Evolutionary conservation across 2,113 vertebrate genomes (phyloP).

Genomic region (Rhinoderma darwinii): DNA sequence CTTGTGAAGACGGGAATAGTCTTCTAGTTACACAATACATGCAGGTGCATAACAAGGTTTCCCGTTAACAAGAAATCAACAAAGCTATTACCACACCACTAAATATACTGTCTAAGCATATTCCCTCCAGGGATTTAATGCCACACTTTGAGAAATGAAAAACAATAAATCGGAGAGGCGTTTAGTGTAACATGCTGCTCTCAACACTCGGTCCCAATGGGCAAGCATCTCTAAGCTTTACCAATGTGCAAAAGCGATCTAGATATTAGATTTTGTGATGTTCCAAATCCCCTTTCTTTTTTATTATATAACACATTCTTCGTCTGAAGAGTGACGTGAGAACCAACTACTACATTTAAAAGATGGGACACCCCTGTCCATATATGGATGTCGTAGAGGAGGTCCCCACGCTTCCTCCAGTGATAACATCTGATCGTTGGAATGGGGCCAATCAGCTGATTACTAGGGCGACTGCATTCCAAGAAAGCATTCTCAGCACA

Average conservation of each 20-base stretch:
- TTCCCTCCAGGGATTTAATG: neutral
- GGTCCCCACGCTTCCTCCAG: too few species aligned
- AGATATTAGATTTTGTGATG: neutral
- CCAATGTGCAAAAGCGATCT: neutral
- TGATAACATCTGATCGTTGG: too few species aligned
- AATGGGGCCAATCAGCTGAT: too few species aligned
- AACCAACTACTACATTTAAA: too few species aligned
- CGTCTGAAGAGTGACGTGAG: too few species aligned
- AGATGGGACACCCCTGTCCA: too few species aligned
- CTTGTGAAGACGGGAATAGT: neutral
- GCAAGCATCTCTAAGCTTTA: neutral
- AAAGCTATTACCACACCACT: constrained; percentile 14
- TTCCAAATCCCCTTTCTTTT: neutral
- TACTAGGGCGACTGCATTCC: too few species aligned
- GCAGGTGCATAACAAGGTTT: neutral
- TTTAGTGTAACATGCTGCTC: neutral
- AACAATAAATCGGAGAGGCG: neutral
- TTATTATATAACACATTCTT: neutral
- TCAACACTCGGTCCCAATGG: neutral
- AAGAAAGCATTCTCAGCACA: too few species aligned
- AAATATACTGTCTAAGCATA: neutral
- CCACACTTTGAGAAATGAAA: constrained; percentile 7
- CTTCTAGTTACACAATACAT: neutral
- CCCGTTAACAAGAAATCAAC: constrained; percentile 1
- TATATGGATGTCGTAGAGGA: too few species aligned